A percentile compares a stretch with the other conserved stretches of the same genome.
These are phyloP conservation scores for Thamnophis elegans DNA, from an alignment of 2,797 vertebrate species.

Conservation along the genomic window DNA sequence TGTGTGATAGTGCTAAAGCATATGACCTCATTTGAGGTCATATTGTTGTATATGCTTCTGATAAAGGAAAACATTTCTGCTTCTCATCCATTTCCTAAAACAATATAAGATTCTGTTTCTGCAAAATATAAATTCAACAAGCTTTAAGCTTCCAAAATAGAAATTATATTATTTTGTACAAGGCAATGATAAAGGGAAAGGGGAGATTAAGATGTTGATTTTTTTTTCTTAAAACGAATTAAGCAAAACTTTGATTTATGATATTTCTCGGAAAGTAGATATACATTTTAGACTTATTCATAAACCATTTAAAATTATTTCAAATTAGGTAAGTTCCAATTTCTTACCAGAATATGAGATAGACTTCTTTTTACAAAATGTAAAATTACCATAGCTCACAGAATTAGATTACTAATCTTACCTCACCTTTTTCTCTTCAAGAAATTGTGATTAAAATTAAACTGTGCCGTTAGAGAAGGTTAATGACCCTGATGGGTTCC, in stretches of 20 bases:
- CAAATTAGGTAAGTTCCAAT: neutral
- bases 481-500: neutral
- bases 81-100: neutral
- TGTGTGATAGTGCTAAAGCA: neutral
- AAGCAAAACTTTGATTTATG: neutral
- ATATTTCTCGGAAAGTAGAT: neutral
- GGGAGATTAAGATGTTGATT: neutral
- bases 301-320: neutral
- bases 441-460: neutral
- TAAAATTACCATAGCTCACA: neutral
- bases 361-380: neutral
- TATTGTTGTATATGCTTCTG: neutral
- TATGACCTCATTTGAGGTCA: neutral
- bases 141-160: neutral
- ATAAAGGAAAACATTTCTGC: neutral
- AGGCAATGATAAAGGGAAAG: neutral
- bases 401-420: neutral
- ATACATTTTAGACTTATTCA: neutral
- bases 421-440: neutral
- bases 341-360: neutral
- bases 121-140: neutral
- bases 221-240: neutral
- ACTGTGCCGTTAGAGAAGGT: neutral
- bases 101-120: neutral
- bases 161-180: neutral